phyloP scores from a whole-genome alignment of 2,797 vertebrate species.

The Buphagus erythrorhynchus region DNA sequence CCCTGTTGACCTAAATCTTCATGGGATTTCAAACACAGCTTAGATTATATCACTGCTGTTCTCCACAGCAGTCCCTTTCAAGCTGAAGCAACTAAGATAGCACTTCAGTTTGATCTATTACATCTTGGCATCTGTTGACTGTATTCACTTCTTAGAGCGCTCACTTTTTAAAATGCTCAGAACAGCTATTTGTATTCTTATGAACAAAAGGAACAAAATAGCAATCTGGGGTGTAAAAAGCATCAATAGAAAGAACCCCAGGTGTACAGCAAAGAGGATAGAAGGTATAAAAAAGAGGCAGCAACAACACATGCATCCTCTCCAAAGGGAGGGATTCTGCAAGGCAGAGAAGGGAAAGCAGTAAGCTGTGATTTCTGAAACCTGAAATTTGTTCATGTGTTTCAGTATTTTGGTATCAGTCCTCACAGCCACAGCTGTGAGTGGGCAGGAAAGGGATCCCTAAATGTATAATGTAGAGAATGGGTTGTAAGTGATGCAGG shows the following conservation, averaged over 20 bases:
- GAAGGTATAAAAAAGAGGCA: not conserved
- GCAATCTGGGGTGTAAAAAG: not conserved
- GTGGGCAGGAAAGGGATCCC: not conserved
- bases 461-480: not conserved
- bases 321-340: not conserved
- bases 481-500: not conserved
- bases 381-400: fast-evolving
- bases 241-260: not conserved
- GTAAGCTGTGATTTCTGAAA: not conserved
- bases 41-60: not conserved
- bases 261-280: not conserved
- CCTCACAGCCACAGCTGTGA: not conserved
- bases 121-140: not conserved
- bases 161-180: not conserved
- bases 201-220: not conserved
- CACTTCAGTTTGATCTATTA: slow-evolving; percentile 13
- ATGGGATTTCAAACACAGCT: not conserved
- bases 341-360: not conserved
- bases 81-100: not conserved
- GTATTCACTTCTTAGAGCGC: not conserved
- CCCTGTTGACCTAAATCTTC: not conserved
- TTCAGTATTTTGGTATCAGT: not conserved
- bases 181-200: not conserved
- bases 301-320: not conserved
- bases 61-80: not conserved